phyloP scores from a whole-genome alignment of 2,888 invertebrate species.

The Phasia obesa region DNA sequence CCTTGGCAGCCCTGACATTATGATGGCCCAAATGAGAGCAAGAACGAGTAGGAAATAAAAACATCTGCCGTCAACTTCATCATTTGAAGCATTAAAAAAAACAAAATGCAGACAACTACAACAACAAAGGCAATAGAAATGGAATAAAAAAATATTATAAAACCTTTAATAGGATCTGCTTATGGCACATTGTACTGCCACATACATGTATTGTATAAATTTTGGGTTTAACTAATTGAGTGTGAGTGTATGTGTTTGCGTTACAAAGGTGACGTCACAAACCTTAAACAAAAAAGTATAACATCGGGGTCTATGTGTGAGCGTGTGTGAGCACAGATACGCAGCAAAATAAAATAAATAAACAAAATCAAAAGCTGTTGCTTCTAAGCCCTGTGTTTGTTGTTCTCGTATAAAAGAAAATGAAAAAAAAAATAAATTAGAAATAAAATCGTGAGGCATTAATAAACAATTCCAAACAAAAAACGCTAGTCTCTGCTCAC shows the following conservation, averaged over 20 bases:
- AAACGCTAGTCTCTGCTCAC: conserved; percentile 4
- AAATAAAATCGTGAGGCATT: conserved; percentile 61
- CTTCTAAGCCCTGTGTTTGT: conserved; percentile 45
- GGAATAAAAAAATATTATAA: conserved; percentile 13
- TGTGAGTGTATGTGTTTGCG: conserved; percentile 38
- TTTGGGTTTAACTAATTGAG: conserved; percentile 53
- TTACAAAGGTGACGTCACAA: conserved; percentile 58
- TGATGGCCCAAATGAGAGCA: conserved; percentile 59
- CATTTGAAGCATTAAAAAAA: conserved; percentile 59
- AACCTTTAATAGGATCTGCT: conserved; percentile 70
- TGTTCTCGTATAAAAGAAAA: conserved; percentile 43
- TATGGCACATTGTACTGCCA: conserved; percentile 62
- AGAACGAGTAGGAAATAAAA: conserved; percentile 66
- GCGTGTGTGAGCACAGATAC: conserved; percentile 21
- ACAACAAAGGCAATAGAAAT: neutral
- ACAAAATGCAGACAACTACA: conserved; percentile 13
- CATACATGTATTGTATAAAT: conserved; percentile 19
- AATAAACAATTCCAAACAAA: conserved; percentile 43
- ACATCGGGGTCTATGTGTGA: conserved; percentile 18
- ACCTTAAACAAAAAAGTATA: conserved; percentile 2
- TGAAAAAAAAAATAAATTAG: conserved; percentile 25
- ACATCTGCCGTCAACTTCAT: conserved; percentile 70
- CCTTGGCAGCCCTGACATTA: conserved; percentile 38
- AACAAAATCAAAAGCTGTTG: conserved; percentile 61
- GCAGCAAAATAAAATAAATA: neutral